Evolutionary conservation across 2,797 vertebrate species (phyloP).

Genomic region (Pteropus rufus): DNA sequence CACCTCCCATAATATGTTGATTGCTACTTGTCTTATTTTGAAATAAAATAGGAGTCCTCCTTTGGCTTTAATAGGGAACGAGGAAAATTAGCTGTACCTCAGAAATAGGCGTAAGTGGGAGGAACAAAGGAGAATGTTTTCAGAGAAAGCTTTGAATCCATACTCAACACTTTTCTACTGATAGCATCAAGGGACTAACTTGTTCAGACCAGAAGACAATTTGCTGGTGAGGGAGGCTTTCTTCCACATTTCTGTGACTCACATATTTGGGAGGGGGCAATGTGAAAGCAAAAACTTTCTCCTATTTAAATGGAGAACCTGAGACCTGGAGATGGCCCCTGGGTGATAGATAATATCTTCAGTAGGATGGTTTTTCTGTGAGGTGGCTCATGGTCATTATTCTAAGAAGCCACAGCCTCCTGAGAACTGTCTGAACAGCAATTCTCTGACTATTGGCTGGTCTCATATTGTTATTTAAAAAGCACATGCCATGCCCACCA

Average conservation of each 20-base stretch:
- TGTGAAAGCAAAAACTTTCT: slow-evolving; percentile 76
- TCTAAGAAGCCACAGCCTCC: slow-evolving; percentile 63
- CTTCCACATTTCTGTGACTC: slow-evolving; percentile 71
- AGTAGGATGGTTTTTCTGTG: slow-evolving; percentile 49
- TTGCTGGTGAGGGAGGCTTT: slow-evolving; percentile 77
- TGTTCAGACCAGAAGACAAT: slow-evolving; percentile 74
- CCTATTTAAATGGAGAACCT: slow-evolving; percentile 75
- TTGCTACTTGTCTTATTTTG: slow-evolving; percentile 26
- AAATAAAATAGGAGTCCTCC: slow-evolving; percentile 44
- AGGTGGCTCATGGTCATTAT: slow-evolving; percentile 37
- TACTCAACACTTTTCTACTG: slow-evolving; percentile 39
- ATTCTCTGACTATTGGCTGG: slow-evolving; percentile 62
- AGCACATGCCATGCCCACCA: slow-evolving; percentile 62
- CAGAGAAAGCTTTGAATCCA: slow-evolving; percentile 65
- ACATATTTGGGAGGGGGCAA: slow-evolving; percentile 66
- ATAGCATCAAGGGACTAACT: slow-evolving; percentile 56
- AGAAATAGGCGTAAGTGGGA: slow-evolving; percentile 53
- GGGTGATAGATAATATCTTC: slow-evolving; percentile 81
- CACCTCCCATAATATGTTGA: neutral
- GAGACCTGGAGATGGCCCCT: slow-evolving; percentile 73
- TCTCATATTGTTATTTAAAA: slow-evolving; percentile 54
- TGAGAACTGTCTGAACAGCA: slow-evolving; percentile 59
- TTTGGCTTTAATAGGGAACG: slow-evolving; percentile 43
- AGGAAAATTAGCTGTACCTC: slow-evolving; percentile 67
- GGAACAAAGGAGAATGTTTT: slow-evolving; percentile 62